Base-by-base conservation (phyloP, 2,888 invertebrate genomes). In the Dromius quadrimaculatus region DNA sequence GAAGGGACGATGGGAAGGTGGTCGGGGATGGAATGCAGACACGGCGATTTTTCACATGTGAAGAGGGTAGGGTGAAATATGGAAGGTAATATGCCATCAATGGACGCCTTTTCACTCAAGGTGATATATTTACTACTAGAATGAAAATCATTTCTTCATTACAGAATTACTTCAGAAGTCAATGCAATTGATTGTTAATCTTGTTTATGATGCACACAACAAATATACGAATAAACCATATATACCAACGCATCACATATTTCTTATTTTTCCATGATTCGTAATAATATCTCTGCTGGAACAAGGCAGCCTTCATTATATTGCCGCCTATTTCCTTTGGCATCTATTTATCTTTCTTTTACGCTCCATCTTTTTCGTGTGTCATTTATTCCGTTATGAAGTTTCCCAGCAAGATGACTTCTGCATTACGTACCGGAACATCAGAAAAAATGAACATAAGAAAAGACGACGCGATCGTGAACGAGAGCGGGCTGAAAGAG, bases 311-410 rank as follows among this genome's bases (percentile, higher is more conserved):
- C 36, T 59, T 59, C 36, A 59, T 59, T 59, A 41, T 41, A 41
- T 41, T 41, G 38, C 41, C 13, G 38, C 62, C 41, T 41, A 61
- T 61, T 62, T 41, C 62, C 62, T 62, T 62, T 41, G 62, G 62
- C 41, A 62, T 41, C 23, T 62, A 62, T 62, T 62, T 62, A 62
- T 62, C 62, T 62, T 62, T 62, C 59, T 62, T 62, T 62, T 62
- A 62, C 62, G 62, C 62, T 62, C 62, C 62, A 62, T 62, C 62
- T 62, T 62, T 62, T 62, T 22, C 62, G 23, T 41, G 38, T 61
- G 62, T 41, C 62, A 62, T 62, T 62, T 62, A 62, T 62, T 41
- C 41, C 41, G 62, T 62, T 62, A 62, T 62, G 62, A 62, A 62
- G 62, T 62, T 62, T 62, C 41, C 23, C 38, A 22, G 23, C 62